phyloP scores from a whole-genome alignment of 2,797 vertebrate genomes.

The Squalus acanthias region DNA sequence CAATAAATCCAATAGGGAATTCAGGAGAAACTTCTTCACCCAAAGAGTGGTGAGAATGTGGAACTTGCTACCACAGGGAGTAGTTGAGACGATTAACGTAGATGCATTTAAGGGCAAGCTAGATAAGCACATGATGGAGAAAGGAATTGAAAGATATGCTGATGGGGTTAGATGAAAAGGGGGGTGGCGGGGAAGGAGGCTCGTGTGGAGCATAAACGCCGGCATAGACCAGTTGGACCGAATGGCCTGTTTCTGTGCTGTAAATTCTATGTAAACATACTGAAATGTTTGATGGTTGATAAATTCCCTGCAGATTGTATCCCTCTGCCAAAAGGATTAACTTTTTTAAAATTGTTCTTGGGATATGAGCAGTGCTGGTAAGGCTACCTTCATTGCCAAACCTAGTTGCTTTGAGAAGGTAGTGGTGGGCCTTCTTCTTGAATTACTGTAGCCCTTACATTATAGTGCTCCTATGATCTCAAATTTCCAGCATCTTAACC shows the following conservation, averaged over 20 bases:
- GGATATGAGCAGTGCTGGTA: background rate
- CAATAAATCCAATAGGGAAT: no score
- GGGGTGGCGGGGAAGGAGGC: no score
- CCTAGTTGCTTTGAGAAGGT: background rate
- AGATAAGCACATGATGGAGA: no score
- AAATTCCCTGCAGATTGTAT: background rate
- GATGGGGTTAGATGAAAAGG: no score
- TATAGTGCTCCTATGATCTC: background rate
- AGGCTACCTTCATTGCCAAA: background rate
- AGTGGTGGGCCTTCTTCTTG: background rate
- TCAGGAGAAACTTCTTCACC: no score
- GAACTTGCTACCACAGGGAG: no score
- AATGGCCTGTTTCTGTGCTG: background rate
- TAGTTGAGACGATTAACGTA: no score
- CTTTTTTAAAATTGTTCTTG: background rate
- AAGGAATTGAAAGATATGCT: no score
- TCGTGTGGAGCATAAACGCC: background rate
- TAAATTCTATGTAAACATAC: background rate
- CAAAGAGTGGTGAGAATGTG: no score
- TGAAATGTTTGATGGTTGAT: background rate
- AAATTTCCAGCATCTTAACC: background rate
- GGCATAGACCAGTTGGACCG: background rate
- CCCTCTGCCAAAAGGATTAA: background rate
- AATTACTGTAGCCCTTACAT: background rate
- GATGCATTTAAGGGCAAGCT: no score